A percentile compares a stretch with the other conserved stretches of the same genome.
phyloP scores from a whole-genome alignment of 2,113 vertebrate genomes.

The Pelusios castaneus region DNA sequence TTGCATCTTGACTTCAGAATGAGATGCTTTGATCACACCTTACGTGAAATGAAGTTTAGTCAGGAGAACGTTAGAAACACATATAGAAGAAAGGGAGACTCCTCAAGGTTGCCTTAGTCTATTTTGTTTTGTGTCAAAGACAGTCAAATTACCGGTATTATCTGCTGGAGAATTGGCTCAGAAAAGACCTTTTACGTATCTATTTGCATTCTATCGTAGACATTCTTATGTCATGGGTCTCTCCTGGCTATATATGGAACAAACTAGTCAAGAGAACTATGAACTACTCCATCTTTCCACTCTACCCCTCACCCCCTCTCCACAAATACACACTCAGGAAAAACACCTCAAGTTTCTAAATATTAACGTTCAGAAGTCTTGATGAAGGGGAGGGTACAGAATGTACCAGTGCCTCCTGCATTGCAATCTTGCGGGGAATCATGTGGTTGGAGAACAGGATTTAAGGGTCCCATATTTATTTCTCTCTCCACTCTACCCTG shows the following conservation, averaged over 20 bases:
- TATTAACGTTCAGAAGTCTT: neutral
- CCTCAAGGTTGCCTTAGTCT: neutral
- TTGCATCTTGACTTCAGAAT: slow-evolving; percentile 19
- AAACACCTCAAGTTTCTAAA: neutral
- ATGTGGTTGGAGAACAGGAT: neutral
- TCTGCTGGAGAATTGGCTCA: neutral
- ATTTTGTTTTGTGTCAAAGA: neutral
- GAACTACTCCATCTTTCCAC: neutral
- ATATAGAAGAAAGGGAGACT: neutral
- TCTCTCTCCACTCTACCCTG: neutral
- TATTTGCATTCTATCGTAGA: no score
- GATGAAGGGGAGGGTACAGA: neutral
- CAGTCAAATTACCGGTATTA: neutral
- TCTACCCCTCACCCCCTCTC: no score
- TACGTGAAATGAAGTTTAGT: neutral
- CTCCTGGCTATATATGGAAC: neutral
- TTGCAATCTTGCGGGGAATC: neutral
- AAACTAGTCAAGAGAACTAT: neutral
- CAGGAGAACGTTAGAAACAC: neutral
- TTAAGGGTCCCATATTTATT: neutral
- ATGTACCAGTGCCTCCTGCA: neutral
- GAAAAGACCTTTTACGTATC: neutral
- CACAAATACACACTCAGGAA: neutral
- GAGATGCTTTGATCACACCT: slow-evolving; percentile 49
- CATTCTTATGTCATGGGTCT: neutral